These are phyloP conservation scores for Porphyrio hochstetteri DNA, from an alignment of 2,113 vertebrate genomes.

Conservation along the genomic window DNA sequence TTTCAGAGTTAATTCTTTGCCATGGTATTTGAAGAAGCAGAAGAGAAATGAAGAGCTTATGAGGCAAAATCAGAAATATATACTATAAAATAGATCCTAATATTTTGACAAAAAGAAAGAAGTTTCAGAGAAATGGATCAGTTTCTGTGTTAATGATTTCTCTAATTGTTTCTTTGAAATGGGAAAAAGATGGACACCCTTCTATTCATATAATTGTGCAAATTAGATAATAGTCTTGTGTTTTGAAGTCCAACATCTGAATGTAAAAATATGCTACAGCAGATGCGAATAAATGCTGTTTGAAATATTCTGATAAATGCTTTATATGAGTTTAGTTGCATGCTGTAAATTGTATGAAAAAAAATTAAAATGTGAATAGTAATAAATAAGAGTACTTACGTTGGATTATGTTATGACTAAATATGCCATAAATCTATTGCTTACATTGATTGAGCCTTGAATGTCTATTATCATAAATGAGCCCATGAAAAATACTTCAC, in stretches of 20 bases:
- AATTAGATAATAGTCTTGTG: background rate
- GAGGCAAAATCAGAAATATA: background rate
- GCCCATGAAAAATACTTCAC: conserved; percentile 24
- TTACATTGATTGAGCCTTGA: conserved; percentile 15
- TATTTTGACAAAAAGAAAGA: background rate
- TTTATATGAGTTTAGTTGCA: background rate
- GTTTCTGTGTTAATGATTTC: background rate
- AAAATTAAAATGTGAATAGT: conserved; percentile 20
- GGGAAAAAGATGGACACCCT: background rate
- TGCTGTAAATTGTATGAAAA: background rate
- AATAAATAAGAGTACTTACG: conserved; percentile 47
- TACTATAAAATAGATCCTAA: background rate
- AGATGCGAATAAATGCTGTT: background rate
- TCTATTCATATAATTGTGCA: background rate
- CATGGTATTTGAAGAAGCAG: background rate
- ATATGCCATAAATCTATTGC: conserved; percentile 27
- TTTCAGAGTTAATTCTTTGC: background rate
- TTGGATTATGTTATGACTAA: conserved; percentile 1
- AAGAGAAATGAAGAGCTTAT: background rate
- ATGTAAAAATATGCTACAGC: background rate
- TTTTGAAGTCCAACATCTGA: background rate
- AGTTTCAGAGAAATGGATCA: background rate
- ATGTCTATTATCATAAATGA: conserved; percentile 49
- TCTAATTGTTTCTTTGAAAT: background rate
- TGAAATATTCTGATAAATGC: background rate